Base-by-base conservation (phyloP, 2,888 invertebrate genomes). In the Xanthorhoe spadicearia region DNA sequence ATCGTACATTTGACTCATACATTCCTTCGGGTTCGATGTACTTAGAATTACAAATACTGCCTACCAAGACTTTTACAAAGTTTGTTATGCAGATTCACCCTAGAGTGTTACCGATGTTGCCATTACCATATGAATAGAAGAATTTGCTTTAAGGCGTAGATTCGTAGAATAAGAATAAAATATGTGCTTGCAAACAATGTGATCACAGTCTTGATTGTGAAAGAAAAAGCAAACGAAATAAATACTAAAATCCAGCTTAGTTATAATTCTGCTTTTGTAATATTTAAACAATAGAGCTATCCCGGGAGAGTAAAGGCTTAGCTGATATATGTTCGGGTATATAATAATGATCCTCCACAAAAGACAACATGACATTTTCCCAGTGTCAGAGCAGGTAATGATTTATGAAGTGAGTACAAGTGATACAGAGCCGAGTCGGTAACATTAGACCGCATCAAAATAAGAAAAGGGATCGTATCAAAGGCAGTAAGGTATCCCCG, bases 401-500 rank as follows among this genome's bases (percentile, higher is more conserved):
- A 92, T 92, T 91, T 91, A 92, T 88, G 87, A 83, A 87, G 81
- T 79, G 77, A 77, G 77, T 80, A 83, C 83, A 83, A 80, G 76
- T 86, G 86, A 90, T 87, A 89, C 88, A 85, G 81, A 76, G 79
- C 76, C 73, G 79, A 83, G 82, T 82, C 82, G 83, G 85, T 83
- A 84, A 87, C 89, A 87, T 89, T 85, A 88, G 84, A 87, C 88
- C 88, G 83, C 89, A 88, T 89, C 87, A 87, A 89, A 89, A 90
- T 89, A 90, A 89, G 91, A 90, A 90, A 81, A 89, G 90, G 92
- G 89, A 83, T 86, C 80, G 84, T 89, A 90, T 92, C 90, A 92
- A 92, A 92, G 90, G 91, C 92, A 87, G 86, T 77, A 90, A 90
- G 90, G 86, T 87, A 82, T 85, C 85, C 87, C 90, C 82, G 76